These are phyloP conservation scores for Amblyjoppa fuscipennis DNA, from an alignment of 2,888 invertebrate genomes.

Conservation along the genomic window DNA sequence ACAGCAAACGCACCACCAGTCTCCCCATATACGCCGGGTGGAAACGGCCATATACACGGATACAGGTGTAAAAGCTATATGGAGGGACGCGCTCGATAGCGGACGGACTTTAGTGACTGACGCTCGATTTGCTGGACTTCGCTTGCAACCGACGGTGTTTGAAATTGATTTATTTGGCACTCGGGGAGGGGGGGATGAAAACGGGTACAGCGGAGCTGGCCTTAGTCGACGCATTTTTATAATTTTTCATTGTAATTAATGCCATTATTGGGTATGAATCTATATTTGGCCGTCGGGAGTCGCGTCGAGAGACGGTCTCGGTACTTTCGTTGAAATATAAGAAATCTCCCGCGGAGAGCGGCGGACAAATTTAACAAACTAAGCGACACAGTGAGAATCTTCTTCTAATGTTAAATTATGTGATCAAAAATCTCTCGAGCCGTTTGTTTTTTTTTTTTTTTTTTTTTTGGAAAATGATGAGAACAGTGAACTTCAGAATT, in stretches of 20 bases:
- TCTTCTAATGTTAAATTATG: too few species aligned
- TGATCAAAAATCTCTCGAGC: too few species aligned
- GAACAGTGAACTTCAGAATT: too few species aligned
- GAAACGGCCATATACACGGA: constrained; percentile 77
- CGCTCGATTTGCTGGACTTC: constrained; percentile 40
- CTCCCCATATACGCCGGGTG: constrained; percentile 79
- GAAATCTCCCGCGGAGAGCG: not conserved
- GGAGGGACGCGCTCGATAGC: constrained; percentile 30
- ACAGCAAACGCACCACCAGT: constrained; percentile 73
- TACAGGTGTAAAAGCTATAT: constrained; percentile 79
- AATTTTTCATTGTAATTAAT: not conserved
- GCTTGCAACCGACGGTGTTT: constrained; percentile 59
- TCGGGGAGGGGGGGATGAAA: not conserved
- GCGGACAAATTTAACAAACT: not conserved
- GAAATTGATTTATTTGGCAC: constrained; percentile 18
- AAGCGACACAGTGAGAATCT: too few species aligned
- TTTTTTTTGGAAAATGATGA: too few species aligned
- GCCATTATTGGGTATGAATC: not conserved
- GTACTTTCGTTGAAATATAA: not conserved
- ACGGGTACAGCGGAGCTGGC: not conserved
- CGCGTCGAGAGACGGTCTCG: not conserved
- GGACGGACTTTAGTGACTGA: constrained; percentile 47
- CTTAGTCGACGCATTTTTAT: not conserved
- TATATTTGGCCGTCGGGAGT: not conserved
- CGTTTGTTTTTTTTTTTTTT: too few species aligned